Evolutionary conservation across 2,113 vertebrate species (phyloP).

Genomic region (Nycticebus coucang): DNA sequence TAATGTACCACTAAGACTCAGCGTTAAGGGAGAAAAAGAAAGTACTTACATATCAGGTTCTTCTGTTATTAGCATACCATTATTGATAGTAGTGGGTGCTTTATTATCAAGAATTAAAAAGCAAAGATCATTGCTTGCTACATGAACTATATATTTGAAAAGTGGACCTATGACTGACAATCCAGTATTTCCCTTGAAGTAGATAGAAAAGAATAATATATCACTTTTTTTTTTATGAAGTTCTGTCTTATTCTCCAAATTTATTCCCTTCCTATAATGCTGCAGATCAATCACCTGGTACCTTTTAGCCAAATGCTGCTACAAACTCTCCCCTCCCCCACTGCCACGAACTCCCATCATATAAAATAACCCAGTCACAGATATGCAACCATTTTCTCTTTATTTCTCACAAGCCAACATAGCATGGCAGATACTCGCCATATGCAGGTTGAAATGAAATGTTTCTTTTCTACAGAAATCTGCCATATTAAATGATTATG

Average conservation of each 20-base stretch:
- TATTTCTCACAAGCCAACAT: not conserved
- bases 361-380: not conserved
- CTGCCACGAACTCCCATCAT: not conserved
- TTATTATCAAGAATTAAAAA: not conserved
- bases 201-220: not conserved
- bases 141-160: not conserved
- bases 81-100: not conserved
- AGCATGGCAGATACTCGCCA: not conserved
- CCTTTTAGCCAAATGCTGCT: not conserved
- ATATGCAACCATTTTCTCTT: not conserved
- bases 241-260: not conserved
- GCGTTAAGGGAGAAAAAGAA: not conserved
- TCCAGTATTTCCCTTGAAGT: not conserved
- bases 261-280: not conserved
- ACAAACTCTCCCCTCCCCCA: not conserved
- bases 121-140: not conserved
- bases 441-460: not conserved
- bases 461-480: not conserved
- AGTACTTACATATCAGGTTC: not conserved
- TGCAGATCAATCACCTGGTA: not conserved
- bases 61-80: not conserved
- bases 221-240: not conserved
- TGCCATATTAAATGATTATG: not conserved
- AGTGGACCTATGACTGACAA: not conserved
- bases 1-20: not conserved